Conservation (phyloP, 2,797 vertebrate species). For the Paratrypauchen microcephalus region DNA sequence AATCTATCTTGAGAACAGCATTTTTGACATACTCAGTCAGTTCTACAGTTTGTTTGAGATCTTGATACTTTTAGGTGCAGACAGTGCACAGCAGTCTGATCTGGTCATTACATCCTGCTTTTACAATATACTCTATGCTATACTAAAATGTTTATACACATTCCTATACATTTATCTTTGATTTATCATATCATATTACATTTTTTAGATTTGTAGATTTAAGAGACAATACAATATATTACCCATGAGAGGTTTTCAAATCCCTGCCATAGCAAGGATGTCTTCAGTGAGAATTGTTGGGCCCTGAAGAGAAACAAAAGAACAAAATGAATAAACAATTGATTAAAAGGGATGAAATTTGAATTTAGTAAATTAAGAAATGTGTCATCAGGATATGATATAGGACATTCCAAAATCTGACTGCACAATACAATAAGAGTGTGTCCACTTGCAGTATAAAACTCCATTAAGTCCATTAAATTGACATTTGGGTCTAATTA, state of each 20-base stretch:
- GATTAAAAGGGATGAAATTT: background rate
- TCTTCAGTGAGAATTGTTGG: constrained; percentile 45
- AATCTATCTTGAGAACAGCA: too few species aligned
- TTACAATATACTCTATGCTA: too few species aligned
- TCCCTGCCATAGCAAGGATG: constrained; percentile 47
- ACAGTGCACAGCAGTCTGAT: too few species aligned
- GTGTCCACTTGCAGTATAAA: constrained; percentile 32
- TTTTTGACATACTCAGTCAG: too few species aligned
- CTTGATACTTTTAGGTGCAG: too few species aligned
- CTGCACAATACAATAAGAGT: background rate
- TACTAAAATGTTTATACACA: too few species aligned
- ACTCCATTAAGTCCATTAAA: constrained; percentile 49
- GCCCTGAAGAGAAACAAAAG: constrained; percentile 32
- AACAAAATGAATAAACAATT: background rate
- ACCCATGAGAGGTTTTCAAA: constrained; percentile 77
- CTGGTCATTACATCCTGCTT: too few species aligned
- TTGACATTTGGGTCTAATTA: too few species aligned
- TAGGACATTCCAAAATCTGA: background rate
- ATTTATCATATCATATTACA: too few species aligned
- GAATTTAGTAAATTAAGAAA: too few species aligned
- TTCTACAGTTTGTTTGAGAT: too few species aligned
- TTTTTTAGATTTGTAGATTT: background rate
- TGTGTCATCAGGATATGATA: background rate
- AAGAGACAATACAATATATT: constrained; percentile 23
- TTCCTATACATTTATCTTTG: too few species aligned